A percentile compares a stretch with the other conserved stretches of the same genome.
Conservation (phyloP, 2,113 vertebrate species). For the Tautogolabrus adspersus region DNA sequence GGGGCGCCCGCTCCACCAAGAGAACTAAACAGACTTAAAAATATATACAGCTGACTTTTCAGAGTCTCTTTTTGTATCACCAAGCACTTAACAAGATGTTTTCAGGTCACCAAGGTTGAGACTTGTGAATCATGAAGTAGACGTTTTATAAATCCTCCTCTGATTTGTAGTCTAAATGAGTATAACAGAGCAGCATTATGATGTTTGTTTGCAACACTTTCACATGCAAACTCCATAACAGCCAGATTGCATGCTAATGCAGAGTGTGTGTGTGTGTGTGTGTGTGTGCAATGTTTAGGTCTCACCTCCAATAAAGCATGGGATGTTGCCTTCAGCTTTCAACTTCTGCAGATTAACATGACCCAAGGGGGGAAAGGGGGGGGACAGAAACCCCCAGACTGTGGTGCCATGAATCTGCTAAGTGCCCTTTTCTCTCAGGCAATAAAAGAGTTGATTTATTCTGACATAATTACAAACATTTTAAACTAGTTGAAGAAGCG, state of each 20-base stretch:
- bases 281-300: not conserved
- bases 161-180: not conserved
- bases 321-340: constrained; percentile 45
- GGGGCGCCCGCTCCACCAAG: too few species aligned
- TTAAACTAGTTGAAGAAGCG: constrained; percentile 54
- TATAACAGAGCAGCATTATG: not conserved
- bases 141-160: too few species aligned
- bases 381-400: constrained; percentile 49
- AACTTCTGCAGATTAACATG: constrained; percentile 45
- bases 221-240: constrained; percentile 7
- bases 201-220: not conserved
- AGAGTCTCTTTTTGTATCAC: too few species aligned
- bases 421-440: constrained; percentile 43
- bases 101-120: too few species aligned
- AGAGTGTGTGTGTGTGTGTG: not conserved
- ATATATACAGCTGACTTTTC: too few species aligned
- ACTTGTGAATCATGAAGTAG: not conserved
- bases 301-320: constrained; percentile 17
- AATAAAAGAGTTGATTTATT: constrained; percentile 68
- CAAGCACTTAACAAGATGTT: too few species aligned
- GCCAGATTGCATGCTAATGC: constrained; percentile 1
- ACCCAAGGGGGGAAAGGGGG: constrained; percentile 17
- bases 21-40: too few species aligned
- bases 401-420: constrained; percentile 70
- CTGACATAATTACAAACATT: constrained; percentile 69